These are phyloP conservation scores for Glareola pratincola DNA, from an alignment of 2,113 vertebrate species.

Conservation along the genomic window DNA sequence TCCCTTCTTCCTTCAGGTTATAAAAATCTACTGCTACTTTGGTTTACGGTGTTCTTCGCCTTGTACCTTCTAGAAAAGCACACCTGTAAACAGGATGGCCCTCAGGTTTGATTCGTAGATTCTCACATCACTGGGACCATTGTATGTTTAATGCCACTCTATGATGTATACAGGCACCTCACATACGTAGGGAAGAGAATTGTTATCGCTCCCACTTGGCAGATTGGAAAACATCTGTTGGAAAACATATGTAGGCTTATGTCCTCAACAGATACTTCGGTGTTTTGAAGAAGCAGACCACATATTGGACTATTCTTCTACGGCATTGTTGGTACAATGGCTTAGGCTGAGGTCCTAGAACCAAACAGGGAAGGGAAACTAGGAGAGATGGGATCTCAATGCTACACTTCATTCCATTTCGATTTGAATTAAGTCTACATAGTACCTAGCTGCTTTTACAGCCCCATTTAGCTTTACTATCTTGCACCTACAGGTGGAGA, in stretches of 20 bases:
- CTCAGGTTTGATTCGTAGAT: background rate
- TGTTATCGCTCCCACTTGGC: background rate
- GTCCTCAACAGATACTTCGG: background rate
- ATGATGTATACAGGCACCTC: background rate
- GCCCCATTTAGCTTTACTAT: background rate
- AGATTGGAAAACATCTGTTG: background rate
- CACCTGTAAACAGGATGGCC: background rate
- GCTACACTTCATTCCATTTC: background rate
- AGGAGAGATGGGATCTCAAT: background rate
- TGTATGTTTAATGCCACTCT: background rate
- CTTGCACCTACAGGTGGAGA: background rate
- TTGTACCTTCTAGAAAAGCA: background rate
- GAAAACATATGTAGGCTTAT: background rate
- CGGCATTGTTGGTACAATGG: background rate
- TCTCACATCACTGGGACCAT: background rate
- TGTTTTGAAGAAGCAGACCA: background rate
- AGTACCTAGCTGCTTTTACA: background rate
- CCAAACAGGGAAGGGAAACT: background rate
- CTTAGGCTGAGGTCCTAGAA: background rate
- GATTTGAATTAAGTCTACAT: background rate
- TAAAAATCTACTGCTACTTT: background rate
- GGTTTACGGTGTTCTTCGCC: background rate
- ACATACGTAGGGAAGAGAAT: background rate
- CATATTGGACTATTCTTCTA: background rate
- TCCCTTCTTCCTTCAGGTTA: background rate